Evolutionary conservation across 2,888 invertebrate species (phyloP).

Genomic region (Phaonia tiefii): DNA sequence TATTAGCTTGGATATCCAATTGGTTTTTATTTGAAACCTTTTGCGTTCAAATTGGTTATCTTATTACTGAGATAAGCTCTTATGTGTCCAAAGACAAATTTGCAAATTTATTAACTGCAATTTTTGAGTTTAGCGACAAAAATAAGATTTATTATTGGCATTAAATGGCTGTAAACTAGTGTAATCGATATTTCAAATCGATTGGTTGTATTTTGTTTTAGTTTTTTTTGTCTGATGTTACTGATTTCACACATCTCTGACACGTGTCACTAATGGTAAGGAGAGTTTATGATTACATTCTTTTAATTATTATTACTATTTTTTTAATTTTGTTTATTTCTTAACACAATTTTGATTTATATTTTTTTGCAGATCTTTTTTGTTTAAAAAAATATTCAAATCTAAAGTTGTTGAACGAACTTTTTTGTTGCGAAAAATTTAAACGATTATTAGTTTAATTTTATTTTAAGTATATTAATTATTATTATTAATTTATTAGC

Average conservation of each 20-base stretch:
- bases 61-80: too few relatives aligned
- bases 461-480: neutral
- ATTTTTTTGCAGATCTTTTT: slow-evolving; percentile 6
- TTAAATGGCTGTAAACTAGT: too few relatives aligned
- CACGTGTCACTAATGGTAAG: neutral
- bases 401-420: slow-evolving; percentile 6
- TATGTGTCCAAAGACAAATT: too few relatives aligned
- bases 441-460: slow-evolving; percentile 2
- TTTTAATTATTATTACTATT: neutral
- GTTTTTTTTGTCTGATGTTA: slow-evolving; percentile 1
- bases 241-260: neutral
- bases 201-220: slow-evolving; percentile 33
- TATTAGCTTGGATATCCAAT: too few relatives aligned
- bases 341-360: neutral
- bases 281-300: slow-evolving; percentile 19
- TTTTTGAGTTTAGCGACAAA: too few relatives aligned
- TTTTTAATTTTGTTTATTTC: neutral
- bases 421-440: neutral
- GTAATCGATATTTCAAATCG: neutral
- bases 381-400: slow-evolving; percentile 21
- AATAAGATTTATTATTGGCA: too few relatives aligned
- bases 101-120: too few relatives aligned
- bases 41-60: too few relatives aligned
- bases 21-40: too few relatives aligned
- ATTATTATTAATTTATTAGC: slow-evolving; percentile 19